Evolutionary conservation across 2,888 invertebrate species (phyloP), one percentile per base, ranked within the genome.

Genomic region (Drosophila acutilabella): DNA sequence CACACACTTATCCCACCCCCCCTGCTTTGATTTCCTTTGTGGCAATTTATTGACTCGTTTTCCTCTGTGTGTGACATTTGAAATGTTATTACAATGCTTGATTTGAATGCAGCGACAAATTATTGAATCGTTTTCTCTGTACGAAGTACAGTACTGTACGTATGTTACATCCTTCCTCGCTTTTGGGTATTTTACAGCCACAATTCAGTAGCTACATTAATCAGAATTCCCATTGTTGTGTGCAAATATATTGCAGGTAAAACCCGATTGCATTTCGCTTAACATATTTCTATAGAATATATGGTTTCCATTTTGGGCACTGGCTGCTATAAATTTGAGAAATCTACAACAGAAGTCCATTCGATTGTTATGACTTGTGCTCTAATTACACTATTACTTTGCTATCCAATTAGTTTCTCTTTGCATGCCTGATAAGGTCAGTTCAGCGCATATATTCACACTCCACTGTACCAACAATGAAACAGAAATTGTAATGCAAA

Each of bases 81-180:
- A 81, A 75, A 79, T 85, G 86, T 78, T 88, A 85, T 85, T 78
- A 71, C 79, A 81, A 74, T 78, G 62, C 81, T 71, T 70, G 88
- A 81, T 89, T 89, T 81, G 79, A 89, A 83, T 89, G 79, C 84
- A 71, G 56, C 58, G 71, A 88, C 82, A 85, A 84, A 81, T 88
- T 81, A 77, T 87, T 74, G 65, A 60, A 54, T 64, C 51, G 74
- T 41, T 64, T 58, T 23, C 41, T 51, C 40, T 23, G 30, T 30
- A 7, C 30, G 2, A 30, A 30, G 30, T 30, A 30, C 30, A 6
- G n/a, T 30, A 30, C 13, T 33, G 52, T 66, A 20, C 61, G 42
- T 36, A 16, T 51, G 16, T 44, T 14, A 20, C 8, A 30, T 16
- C 30, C 26, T 14, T 18, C 41, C 50, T 40, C 14, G n/a, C 26